Percentiles rank a stretch among this genome's conserved stretches.
These are phyloP conservation scores for Ostrea denselamellosa DNA, from an alignment of 1,140 invertebrate species.

Conservation along the genomic window DNA sequence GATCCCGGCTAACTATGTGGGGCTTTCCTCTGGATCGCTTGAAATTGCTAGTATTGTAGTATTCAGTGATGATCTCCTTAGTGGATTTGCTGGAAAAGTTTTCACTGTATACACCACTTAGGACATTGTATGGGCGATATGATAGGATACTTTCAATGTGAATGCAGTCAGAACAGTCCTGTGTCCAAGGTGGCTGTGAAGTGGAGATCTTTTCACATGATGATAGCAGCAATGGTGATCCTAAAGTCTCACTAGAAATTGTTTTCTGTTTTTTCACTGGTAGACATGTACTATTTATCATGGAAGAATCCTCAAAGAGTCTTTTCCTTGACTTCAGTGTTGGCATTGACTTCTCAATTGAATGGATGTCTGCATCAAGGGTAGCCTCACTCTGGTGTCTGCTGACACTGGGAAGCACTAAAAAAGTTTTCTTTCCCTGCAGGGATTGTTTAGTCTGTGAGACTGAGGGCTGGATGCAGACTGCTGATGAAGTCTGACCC, in stretches of 20 bases:
- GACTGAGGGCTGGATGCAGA: not conserved
- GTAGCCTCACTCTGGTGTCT: not conserved
- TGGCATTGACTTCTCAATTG: not conserved
- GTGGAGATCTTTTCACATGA: not conserved
- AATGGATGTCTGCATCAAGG: not conserved
- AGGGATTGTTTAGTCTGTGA: not conserved
- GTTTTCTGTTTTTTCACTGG: not conserved
- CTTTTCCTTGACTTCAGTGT: not conserved
- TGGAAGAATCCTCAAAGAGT: not conserved
- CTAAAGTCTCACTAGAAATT: not conserved
- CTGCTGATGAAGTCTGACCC: not conserved
- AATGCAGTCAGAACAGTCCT: not conserved
- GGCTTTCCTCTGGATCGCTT: constrained; percentile 26
- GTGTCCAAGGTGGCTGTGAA: not conserved
- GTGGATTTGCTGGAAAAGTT: not conserved
- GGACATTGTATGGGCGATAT: not conserved
- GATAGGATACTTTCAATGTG: not conserved
- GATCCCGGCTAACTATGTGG: not conserved
- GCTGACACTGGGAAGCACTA: constrained; percentile 13
- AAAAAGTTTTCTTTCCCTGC: not conserved
- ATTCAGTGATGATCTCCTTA: not conserved
- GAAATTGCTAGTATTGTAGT: not conserved
- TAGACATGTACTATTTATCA: not conserved
- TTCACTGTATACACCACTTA: not conserved
- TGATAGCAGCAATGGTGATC: not conserved